These are phyloP conservation scores for Apamea crenata DNA, from an alignment of 2,888 invertebrate species.

Conservation along the genomic window DNA sequence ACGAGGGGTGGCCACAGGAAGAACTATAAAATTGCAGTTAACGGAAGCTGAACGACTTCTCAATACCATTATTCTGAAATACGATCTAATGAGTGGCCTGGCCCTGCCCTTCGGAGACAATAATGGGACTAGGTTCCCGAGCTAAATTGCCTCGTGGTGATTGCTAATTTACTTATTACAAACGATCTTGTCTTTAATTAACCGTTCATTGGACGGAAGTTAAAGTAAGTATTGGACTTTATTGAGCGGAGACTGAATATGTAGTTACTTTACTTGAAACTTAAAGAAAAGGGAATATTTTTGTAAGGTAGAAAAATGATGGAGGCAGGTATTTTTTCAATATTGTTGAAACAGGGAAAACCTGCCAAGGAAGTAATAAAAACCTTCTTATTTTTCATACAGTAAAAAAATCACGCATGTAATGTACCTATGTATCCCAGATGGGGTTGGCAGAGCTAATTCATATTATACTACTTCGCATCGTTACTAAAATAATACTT, in stretches of 20 bases:
- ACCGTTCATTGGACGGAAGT: conserved; percentile 53
- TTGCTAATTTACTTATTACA: conserved; percentile 70
- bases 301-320: neutral
- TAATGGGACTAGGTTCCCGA: conserved; percentile 61
- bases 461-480: neutral
- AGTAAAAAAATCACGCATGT: neutral
- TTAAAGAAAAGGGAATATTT: neutral
- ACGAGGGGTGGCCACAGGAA: conserved; percentile 73
- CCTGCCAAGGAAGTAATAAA: neutral
- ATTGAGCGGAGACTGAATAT: conserved; percentile 19
- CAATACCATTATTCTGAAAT: conserved; percentile 82
- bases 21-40: conserved; percentile 86
- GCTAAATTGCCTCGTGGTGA: conserved; percentile 61
- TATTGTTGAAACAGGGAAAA: neutral
- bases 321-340: neutral
- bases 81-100: conserved; percentile 77
- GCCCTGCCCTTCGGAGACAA: conserved; percentile 64
- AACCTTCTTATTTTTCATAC: conserved; percentile 5
- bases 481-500: neutral
- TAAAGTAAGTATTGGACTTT: conserved; percentile 46
- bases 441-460: neutral
- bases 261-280: neutral
- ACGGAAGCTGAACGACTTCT: conserved; percentile 79
- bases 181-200: conserved; percentile 64
- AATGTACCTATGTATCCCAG: neutral